Base-by-base conservation (phyloP, 2,888 invertebrate genomes). In the Ptychoptera albimana region DNA sequence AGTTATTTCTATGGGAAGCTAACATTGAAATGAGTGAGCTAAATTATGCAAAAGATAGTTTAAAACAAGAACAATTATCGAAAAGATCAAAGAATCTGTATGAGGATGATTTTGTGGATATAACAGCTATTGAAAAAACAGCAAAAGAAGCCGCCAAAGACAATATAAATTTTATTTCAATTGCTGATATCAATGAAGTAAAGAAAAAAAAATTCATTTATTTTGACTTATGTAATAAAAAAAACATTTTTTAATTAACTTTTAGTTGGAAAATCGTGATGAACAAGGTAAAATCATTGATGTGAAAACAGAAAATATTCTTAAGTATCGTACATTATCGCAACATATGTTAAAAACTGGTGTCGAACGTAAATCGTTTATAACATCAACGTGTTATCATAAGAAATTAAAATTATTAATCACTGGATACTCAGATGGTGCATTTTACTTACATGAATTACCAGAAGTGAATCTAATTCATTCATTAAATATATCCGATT, bases 401-500 rank as follows among this genome's bases (percentile, higher is more conserved):
- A 75, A 75, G 51, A 69, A 73, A 2, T 79, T 78, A 0, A 82
- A 79, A 59, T 74, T 97, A 50, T 67, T 98, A 44, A 85, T 96
- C 0, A 80, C 85, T 32, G 96, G 92, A 8, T 97, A 89, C 61
- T 82, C 82, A 12, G 85, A 79, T 50, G 98, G 98, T 2, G 74
- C 82, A 23, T 97, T 98, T 69, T 85, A 84, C 58, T 71, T 98
- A 0, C 87, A 96, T 59, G 94, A 97, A 63, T 73, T 97, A 70
- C 96, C 96, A 0, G 88, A 91, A 39, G 87, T 92, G 45, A 91
- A 83, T 55, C 68, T 93, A 52, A 86, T 98, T 48, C 96, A 97
- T 66, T 91, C 78, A 2, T 67, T 75, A 51, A 93, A 85, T 54
- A 86, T 96, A 54, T 86, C 91, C 0, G 83, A 89, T 44, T 81